phyloP scores from a whole-genome alignment of 2,888 invertebrate genomes.

The Drosophila subsilvestris region DNA sequence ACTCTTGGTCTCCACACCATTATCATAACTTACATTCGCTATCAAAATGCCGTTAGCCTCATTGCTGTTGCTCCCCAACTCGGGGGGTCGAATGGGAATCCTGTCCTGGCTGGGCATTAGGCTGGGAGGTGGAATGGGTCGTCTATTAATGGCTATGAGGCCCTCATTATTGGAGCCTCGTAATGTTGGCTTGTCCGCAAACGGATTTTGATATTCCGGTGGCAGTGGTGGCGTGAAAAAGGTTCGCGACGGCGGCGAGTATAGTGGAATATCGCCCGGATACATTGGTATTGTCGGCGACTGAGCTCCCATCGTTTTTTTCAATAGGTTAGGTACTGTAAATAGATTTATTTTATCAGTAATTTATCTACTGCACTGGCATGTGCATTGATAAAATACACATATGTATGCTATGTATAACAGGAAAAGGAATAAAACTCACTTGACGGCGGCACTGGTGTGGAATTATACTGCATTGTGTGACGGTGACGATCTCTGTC shows the following conservation, averaged over 20 bases:
- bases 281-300: conserved; percentile 87
- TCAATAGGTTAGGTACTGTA: conserved; percentile 85
- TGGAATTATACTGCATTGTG: conserved; percentile 78
- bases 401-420: neutral
- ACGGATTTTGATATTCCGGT: conserved; percentile 92
- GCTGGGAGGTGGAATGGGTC: conserved; percentile 93
- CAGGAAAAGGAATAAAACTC: conserved; percentile 18
- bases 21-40: conserved; percentile 38
- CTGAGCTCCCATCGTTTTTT: conserved; percentile 85
- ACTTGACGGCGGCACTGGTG: conserved; percentile 82
- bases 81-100: conserved; percentile 90
- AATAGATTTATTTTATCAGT: neutral
- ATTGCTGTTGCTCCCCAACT: conserved; percentile 62
- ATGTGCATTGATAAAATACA: neutral
- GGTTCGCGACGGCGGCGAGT: conserved; percentile 91
- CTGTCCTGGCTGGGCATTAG: conserved; percentile 92
- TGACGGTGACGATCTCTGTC: conserved; percentile 79
- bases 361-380: neutral
- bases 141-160: conserved; percentile 86
- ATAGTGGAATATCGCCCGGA: conserved; percentile 90
- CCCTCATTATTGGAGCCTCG: conserved; percentile 88
- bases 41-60: conserved; percentile 21
- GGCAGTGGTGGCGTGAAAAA: conserved; percentile 93
- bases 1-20: conserved; percentile 41
- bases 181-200: conserved; percentile 94